Conservation (phyloP, 2,888 invertebrate genomes). For the Campoplex nolae region DNA sequence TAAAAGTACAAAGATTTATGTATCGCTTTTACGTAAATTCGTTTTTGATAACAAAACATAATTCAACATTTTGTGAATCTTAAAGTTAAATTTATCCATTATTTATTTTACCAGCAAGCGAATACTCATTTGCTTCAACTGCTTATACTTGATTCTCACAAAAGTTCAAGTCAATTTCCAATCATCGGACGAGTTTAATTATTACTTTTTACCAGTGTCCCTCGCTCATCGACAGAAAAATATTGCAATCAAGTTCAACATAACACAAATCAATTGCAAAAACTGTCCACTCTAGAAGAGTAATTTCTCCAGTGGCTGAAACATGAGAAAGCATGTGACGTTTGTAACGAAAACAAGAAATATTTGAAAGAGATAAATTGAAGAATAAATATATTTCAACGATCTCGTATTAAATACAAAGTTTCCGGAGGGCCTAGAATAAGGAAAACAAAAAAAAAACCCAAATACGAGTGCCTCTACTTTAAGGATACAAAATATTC, state of each 20-base stretch:
- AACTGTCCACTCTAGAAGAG: background rate
- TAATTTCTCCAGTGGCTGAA: background rate
- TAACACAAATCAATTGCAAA: too few relatives aligned
- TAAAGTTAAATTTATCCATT: too few relatives aligned
- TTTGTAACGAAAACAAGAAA: background rate
- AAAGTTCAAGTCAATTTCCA: too few relatives aligned
- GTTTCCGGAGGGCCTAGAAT: background rate
- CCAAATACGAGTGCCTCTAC: background rate
- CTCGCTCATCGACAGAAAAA: too few relatives aligned
- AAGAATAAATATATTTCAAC: constrained; percentile 10
- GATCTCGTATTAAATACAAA: background rate
- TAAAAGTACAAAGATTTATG: background rate
- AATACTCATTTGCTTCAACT: too few relatives aligned
- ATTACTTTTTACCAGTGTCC: too few relatives aligned
- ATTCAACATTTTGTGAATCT: background rate
- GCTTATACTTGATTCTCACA: too few relatives aligned
- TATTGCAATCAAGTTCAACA: too few relatives aligned
- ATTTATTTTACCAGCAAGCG: background rate
- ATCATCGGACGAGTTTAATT: too few relatives aligned
- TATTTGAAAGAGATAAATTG: background rate
- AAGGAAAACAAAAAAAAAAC: background rate
- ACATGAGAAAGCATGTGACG: background rate
- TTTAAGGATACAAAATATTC: background rate
- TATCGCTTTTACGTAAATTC: background rate
- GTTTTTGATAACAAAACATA: background rate